Percentiles rank a stretch among this genome's conserved stretches.
Evolutionary conservation across 1,140 invertebrate genomes (phyloP).

Genomic region (Anoplolepis gracilipes): DNA sequence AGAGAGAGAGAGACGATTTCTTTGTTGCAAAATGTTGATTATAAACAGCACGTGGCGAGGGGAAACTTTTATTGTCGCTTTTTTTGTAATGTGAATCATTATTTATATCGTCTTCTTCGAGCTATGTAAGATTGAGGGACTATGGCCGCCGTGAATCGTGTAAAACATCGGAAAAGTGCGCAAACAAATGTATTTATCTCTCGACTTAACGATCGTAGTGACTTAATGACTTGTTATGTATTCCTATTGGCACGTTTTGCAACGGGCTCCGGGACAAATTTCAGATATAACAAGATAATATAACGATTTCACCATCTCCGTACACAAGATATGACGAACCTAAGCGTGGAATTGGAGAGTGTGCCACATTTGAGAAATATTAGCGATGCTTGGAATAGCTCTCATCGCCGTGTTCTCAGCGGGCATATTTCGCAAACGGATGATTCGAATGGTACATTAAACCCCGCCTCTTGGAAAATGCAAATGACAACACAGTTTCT

Average conservation of each 20-base stretch:
- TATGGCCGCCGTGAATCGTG: neutral
- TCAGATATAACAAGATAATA: constrained; percentile 3
- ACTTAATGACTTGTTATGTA: neutral
- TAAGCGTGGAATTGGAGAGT: neutral
- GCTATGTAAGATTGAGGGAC: neutral
- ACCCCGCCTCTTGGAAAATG: neutral
- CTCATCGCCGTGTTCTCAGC: neutral
- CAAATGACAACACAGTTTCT: neutral
- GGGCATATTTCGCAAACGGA: constrained; percentile 17
- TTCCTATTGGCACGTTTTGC: neutral
- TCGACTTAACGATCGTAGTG: neutral
- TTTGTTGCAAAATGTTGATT: neutral
- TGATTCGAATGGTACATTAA: constrained; percentile 5
- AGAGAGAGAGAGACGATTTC: neutral
- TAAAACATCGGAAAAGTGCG: neutral
- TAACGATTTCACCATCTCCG: neutral
- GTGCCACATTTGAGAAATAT: constrained; percentile 22
- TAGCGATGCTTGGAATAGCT: neutral
- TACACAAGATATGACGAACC: neutral
- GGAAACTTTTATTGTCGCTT: constrained; percentile 4
- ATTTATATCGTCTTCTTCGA: neutral
- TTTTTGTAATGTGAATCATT: neutral
- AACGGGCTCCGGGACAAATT: neutral
- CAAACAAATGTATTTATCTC: neutral
- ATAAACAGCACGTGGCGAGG: neutral